phyloP scores from a whole-genome alignment of 2,797 vertebrate species.

The Holocentrus rufus region DNA sequence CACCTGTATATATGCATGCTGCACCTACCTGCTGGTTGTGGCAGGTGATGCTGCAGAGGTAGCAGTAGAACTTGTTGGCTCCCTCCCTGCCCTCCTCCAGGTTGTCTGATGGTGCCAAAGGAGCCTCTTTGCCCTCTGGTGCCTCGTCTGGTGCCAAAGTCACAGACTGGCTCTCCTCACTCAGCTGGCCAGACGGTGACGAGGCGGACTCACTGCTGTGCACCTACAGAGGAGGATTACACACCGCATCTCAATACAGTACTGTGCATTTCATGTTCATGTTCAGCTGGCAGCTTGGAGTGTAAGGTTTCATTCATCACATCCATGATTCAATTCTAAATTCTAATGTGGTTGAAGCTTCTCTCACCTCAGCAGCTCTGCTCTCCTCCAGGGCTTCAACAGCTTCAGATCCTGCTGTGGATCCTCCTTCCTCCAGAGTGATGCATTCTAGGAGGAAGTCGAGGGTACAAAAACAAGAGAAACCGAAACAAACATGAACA shows the following conservation, averaged over 20 bases:
- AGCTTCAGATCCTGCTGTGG: slow-evolving; percentile 42
- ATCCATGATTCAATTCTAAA: too few relatives aligned
- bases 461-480: not conserved
- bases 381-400: slow-evolving; percentile 64
- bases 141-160: slow-evolving; percentile 74
- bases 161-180: slow-evolving; percentile 83
- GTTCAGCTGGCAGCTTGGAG: not conserved
- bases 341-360: not conserved
- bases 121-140: slow-evolving; percentile 56
- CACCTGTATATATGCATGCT: not conserved
- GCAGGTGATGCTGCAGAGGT: slow-evolving; percentile 94
- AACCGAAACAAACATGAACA: not conserved
- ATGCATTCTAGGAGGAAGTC: slow-evolving; percentile 57
- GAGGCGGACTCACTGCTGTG: slow-evolving; percentile 77
- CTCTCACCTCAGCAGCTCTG: slow-evolving; percentile 67
- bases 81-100: slow-evolving; percentile 74
- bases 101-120: slow-evolving; percentile 48
- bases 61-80: slow-evolving; percentile 92
- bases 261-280: not conserved
- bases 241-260: slow-evolving; percentile 17
- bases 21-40: slow-evolving; percentile 89
- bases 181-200: slow-evolving; percentile 84
- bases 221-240: slow-evolving; percentile 66
- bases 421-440: slow-evolving; percentile 60
- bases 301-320: too few relatives aligned